Base-by-base conservation (phyloP, 2,113 vertebrate species). In the Gavialis gangeticus region DNA sequence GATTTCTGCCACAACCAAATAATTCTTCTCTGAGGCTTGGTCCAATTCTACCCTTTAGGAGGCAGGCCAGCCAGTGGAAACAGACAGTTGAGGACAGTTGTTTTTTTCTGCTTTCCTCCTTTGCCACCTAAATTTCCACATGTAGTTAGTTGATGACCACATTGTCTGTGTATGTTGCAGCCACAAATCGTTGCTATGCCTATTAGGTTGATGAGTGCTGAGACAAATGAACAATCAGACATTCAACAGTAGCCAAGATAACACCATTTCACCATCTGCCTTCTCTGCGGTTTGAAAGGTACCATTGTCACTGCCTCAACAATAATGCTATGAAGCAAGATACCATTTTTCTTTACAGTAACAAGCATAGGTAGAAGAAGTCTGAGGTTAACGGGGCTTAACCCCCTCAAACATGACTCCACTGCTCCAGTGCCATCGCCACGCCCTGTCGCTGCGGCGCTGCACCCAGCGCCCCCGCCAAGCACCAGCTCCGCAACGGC, bases 161-260 rank as follows among this genome's bases (percentile, higher is more conserved):
- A 64, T 89, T 67, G 27, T 84, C 83, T 57, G 57, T 30, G 37
- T 4, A 57, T 16, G 80, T 11, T 84, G 58, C 28, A 60, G 55
- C 28, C 18, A 87, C 62, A 37, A 27, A 82, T 3, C 30, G 11
- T 79, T 88, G 59, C 76, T 90, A 4, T 1, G 1, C 3, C 84
- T 77, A 18, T 86, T 76, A 95, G 57, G 34, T 30, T 87, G 82
- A 88, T 78, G 60, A 82, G 79, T n/a, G 76, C 81, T 80, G 55
- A 95, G 82, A 82, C 69, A 89, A 77, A 66, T 82, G 69, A 96
- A 94, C 54, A 62, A 71, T 14, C 13, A 57, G 69, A 92, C 69
- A 62, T 88, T 25, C 89, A 88, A 18, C 56, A 55, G 18, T 86
- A n/a, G 11, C 63, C 46, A 86, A 83, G 66, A 89, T 21, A 91